Evolutionary conservation across 2,888 invertebrate species (phyloP), one percentile per base, ranked within the genome.

Genomic region (Drosophila atripex): DNA sequence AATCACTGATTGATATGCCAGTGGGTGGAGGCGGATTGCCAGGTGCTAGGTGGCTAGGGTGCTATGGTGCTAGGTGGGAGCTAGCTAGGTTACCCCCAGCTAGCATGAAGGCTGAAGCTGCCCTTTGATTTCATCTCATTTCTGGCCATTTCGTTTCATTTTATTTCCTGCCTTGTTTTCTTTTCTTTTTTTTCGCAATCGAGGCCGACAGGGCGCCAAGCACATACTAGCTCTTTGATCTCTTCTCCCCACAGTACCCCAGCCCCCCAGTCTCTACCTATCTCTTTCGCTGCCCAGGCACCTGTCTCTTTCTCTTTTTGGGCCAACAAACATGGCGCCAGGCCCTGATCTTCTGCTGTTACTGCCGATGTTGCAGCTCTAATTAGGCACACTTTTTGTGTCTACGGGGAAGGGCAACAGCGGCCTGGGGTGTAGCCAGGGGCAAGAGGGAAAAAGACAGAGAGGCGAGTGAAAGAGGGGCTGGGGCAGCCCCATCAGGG

Each of bases 321-420:
- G 46, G 54, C 41, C 73, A 80, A 66, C 57, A 66, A 82, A 70
- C 59, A 63, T 88, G 88, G 85, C 85, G 85, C 85, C 85, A 85
- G 49, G 54, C 78, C 57, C 41, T 68, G 69, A 59, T 65, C 58
- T 43, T 71, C 54, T 32, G 70, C 46, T 68, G 54, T 41, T 61
- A 25, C 18, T 68, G 66, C 41, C 63, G 59, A 45, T 77, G 77
- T 61, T 80, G 86, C 80, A 77, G 76, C 80, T 77, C 85, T 83
- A 83, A 83, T 83, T 83, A 84, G 82, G 82, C 82, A 84, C 85
- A 80, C 79, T 83, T 83, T 41, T 65, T 69, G 60, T 66, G 50
- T 68, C 56, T 49, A 47, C 43, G 39, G 41, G 12, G 30, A n/a
- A 18, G 18, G 9, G 18, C 18, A 16, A 16, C 16, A 16, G 18